Evolutionary conservation across 1,140 invertebrate species (phyloP).

Genomic region (Drosophila ogumai): DNA sequence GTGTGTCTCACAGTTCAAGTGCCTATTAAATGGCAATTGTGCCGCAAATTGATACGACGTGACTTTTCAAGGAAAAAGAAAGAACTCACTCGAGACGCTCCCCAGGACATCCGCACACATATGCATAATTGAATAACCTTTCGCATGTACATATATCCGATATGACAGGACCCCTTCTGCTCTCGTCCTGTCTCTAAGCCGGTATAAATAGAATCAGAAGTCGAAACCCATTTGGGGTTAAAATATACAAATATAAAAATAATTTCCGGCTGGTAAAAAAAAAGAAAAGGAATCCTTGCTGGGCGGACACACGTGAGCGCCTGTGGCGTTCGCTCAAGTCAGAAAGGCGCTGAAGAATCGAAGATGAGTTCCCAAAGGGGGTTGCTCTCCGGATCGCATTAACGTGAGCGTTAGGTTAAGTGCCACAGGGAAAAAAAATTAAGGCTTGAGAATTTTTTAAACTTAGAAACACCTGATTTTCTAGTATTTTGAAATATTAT

Average conservation of each 20-base stretch:
- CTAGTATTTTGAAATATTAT: background rate
- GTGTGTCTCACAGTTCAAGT: slow-evolving; percentile 64
- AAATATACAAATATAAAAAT: slow-evolving; percentile 73
- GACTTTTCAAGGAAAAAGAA: slow-evolving; percentile 77
- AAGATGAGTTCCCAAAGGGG: slow-evolving; percentile 15
- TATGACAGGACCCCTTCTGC: slow-evolving; percentile 9
- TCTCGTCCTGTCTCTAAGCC: slow-evolving; percentile 4
- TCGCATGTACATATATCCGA: slow-evolving; percentile 19
- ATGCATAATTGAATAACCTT: slow-evolving; percentile 69
- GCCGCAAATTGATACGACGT: slow-evolving; percentile 81
- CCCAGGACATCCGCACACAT: slow-evolving; percentile 45
- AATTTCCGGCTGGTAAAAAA: slow-evolving; percentile 57
- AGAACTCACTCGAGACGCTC: slow-evolving; percentile 71
- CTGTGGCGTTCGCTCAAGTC: slow-evolving; percentile 36
- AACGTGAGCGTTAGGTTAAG: slow-evolving; percentile 5
- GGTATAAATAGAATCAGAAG: slow-evolving; percentile 71
- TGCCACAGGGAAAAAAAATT: slow-evolving; percentile 9
- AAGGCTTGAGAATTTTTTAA: background rate
- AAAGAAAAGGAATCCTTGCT: slow-evolving; percentile 44
- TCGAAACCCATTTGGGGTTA: slow-evolving; percentile 71
- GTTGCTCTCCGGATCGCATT: slow-evolving; percentile 1
- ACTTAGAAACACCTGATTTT: background rate
- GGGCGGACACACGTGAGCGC: slow-evolving; percentile 65
- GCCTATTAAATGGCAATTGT: slow-evolving; percentile 84
- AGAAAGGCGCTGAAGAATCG: slow-evolving; percentile 1